Evolutionary conservation across 2,797 vertebrate species (phyloP).

Genomic region (Vultur gryphus): DNA sequence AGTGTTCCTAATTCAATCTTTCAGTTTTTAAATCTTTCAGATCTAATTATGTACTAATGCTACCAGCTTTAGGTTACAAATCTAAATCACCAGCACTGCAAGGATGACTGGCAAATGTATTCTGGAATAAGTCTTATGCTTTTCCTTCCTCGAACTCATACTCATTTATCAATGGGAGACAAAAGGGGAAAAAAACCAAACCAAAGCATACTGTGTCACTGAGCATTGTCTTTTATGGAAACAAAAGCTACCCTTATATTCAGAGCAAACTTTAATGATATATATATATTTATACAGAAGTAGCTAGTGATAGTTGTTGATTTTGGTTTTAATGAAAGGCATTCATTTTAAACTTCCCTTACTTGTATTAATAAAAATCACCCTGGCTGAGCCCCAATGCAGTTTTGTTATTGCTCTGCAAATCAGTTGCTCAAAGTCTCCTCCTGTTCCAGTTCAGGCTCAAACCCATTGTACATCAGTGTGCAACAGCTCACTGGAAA

Average conservation of each 20-base stretch:
- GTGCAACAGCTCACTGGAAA: background rate
- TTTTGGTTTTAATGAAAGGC: background rate
- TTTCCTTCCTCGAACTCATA: background rate
- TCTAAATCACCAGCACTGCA: background rate
- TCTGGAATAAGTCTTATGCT: background rate
- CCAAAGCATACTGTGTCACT: background rate
- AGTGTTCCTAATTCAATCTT: constrained; percentile 18
- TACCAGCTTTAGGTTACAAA: constrained; percentile 6
- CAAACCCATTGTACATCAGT: background rate
- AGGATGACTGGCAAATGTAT: background rate
- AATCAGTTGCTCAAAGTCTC: background rate
- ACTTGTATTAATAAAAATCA: background rate
- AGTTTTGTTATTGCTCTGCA: background rate
- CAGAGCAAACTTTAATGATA: background rate
- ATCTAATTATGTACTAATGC: background rate
- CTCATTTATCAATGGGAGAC: background rate
- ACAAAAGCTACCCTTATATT: background rate
- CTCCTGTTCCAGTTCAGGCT: background rate
- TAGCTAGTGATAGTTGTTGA: background rate
- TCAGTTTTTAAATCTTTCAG: constrained; percentile 13
- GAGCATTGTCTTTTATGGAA: background rate
- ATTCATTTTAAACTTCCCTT: background rate
- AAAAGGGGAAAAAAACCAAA: background rate
- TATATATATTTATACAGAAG: background rate
- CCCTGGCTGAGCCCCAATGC: background rate